Evolutionary conservation across 1,140 invertebrate species (phyloP).

Genomic region (Episyrphus balteatus): DNA sequence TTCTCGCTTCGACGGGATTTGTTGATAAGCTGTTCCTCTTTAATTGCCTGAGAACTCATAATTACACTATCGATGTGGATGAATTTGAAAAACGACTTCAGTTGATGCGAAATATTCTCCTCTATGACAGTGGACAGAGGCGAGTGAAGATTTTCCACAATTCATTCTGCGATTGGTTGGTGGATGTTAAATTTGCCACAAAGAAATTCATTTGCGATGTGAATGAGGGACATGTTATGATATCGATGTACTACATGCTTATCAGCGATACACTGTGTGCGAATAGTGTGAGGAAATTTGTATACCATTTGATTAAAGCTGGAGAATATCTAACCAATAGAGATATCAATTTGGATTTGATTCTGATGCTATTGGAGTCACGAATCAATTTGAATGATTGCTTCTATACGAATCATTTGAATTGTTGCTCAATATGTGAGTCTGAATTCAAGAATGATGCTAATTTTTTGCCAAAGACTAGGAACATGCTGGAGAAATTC

Average conservation of each 20-base stretch:
- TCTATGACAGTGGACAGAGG: conserved; percentile 43
- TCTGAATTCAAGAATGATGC: conserved; percentile 30
- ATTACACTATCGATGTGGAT: conserved; percentile 65
- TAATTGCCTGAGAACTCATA: conserved; percentile 69
- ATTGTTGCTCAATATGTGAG: conserved; percentile 33
- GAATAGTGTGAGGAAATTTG: conserved; percentile 27
- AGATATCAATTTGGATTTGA: conserved; percentile 29
- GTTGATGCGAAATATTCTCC: conserved; percentile 54
- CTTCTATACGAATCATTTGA: conserved; percentile 34
- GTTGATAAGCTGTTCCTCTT: conserved; percentile 70
- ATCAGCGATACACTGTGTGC: conserved; percentile 35
- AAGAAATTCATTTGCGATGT: conserved; percentile 84
- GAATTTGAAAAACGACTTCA: conserved; percentile 77
- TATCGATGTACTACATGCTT: conserved; percentile 73
- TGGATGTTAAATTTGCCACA: conserved; percentile 94
- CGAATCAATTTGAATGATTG: conserved; percentile 32
- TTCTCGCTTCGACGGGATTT: conserved; percentile 75
- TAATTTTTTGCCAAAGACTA: conserved; percentile 30
- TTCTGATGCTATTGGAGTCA: conserved; percentile 33
- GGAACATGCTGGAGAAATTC: conserved; percentile 28
- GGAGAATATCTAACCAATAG: conserved; percentile 30
- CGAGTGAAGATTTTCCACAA: conserved; percentile 74
- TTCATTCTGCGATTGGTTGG: conserved; percentile 87
- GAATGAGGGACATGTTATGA: conserved; percentile 75
- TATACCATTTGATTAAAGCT: conserved; percentile 30